These are phyloP conservation scores for Cardiocondyla obscurior DNA, from an alignment of 1,140 invertebrate species.

Conservation along the genomic window DNA sequence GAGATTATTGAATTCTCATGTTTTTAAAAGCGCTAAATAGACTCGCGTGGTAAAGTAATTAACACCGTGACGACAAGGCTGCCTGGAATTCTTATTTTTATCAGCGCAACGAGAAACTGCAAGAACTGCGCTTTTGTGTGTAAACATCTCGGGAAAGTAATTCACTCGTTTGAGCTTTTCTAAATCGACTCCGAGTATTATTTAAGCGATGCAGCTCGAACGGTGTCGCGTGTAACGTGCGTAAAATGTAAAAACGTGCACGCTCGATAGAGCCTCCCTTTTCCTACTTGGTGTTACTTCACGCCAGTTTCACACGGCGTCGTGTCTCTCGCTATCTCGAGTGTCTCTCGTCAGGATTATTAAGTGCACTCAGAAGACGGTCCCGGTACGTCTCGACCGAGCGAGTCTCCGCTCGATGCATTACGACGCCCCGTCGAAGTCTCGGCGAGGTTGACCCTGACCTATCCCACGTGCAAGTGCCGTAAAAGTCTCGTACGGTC, in stretches of 20 bases:
- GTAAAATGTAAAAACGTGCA: not conserved
- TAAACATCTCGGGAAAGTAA: not conserved
- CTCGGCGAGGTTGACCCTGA: conserved; percentile 56
- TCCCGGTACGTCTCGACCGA: not conserved
- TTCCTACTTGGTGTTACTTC: not conserved
- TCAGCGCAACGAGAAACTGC: not conserved
- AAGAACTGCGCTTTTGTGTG: not conserved
- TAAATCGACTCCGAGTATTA: not conserved
- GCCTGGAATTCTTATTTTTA: not conserved
- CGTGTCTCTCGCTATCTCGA: not conserved
- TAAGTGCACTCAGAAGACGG: conserved; percentile 30
- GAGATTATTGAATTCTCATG: not conserved
- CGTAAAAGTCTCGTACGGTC: conserved; percentile 48
- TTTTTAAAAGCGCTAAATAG: conserved; percentile 15
- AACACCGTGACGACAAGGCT: not conserved
- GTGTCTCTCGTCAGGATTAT: conserved; percentile 28
- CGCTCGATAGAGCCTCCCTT: not conserved
- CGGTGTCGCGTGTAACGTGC: not conserved
- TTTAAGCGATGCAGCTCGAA: not conserved
- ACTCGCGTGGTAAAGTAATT: conserved; percentile 13
- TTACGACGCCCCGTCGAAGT: conserved; percentile 35
- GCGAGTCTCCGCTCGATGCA: not conserved
- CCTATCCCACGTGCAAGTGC: conserved; percentile 68
- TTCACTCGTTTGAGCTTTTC: not conserved
- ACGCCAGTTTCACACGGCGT: not conserved